Conservation (phyloP, 2,797 vertebrate species). For the Ctenopoma kingsleyae region DNA sequence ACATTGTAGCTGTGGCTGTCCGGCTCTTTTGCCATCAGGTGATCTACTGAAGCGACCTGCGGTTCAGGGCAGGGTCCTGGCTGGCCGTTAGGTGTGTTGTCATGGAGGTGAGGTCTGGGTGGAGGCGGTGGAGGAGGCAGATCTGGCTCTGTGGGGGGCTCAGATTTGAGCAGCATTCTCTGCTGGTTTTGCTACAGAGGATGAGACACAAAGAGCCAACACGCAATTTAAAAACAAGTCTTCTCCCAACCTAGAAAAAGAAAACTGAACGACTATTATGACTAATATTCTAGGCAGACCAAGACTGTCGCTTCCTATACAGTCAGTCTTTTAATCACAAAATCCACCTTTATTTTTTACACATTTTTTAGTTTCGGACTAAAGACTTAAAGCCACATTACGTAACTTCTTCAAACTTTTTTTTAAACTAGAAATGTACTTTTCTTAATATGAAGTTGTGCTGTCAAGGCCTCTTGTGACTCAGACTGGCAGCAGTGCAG, state of each 20-base stretch:
- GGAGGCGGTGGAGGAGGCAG: slow-evolving; percentile 67
- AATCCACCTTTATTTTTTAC: neutral
- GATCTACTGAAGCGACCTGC: slow-evolving; percentile 69
- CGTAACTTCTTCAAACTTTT: too few species aligned
- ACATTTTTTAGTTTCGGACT: too few species aligned
- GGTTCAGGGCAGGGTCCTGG: slow-evolving; percentile 75
- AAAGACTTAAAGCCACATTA: too few species aligned
- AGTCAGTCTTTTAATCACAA: neutral
- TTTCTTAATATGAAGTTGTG: too few species aligned
- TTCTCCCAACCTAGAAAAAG: too few species aligned
- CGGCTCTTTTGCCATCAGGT: slow-evolving; percentile 68
- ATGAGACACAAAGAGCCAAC: slow-evolving; percentile 8
- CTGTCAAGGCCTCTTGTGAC: too few species aligned
- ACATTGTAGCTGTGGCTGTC: slow-evolving; percentile 44
- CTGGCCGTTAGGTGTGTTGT: slow-evolving; percentile 85
- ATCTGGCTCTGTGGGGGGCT: slow-evolving; percentile 73
- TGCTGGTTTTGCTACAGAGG: slow-evolving; percentile 76
- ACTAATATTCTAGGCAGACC: too few species aligned
- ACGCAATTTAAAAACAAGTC: neutral
- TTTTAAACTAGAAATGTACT: too few species aligned
- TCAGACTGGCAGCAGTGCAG: too few species aligned
- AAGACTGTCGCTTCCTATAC: too few species aligned
- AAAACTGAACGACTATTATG: too few species aligned
- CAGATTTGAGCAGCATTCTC: slow-evolving; percentile 85
- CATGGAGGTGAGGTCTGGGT: slow-evolving; percentile 76